Conservation (phyloP, 2,797 vertebrate genomes). For the Zenarchopterus dispar region DNA sequence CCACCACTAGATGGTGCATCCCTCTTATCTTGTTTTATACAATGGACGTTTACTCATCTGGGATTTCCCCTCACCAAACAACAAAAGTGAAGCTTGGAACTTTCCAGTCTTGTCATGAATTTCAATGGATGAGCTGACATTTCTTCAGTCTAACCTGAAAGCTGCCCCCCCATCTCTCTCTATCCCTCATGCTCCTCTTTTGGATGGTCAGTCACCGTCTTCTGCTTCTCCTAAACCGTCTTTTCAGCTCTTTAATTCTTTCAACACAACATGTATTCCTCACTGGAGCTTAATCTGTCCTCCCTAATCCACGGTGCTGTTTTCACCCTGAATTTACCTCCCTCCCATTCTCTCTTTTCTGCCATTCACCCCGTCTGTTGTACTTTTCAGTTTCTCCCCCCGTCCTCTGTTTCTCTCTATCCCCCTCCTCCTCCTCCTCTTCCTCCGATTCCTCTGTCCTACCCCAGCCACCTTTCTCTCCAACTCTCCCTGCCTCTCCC, state of each 20-base stretch:
- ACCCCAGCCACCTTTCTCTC: constrained; percentile 66
- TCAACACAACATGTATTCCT: constrained; percentile 75
- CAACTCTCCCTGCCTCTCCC: constrained; percentile 62
- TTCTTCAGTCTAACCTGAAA: constrained; percentile 43
- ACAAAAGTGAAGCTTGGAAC: constrained; percentile 68
- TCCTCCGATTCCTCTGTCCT: constrained; percentile 50
- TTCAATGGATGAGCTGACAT: constrained; percentile 56
- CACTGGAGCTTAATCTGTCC: constrained; percentile 82
- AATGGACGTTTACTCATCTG: constrained; percentile 46
- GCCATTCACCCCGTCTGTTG: constrained; percentile 61
- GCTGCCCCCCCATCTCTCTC: constrained; percentile 38
- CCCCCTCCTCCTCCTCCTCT: constrained; percentile 36
- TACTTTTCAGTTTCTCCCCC: constrained; percentile 39
- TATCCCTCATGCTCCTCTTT: constrained; percentile 34
- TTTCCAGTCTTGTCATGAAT: constrained; percentile 68
- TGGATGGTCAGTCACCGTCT: constrained; percentile 58
- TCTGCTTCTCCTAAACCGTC: constrained; percentile 67
- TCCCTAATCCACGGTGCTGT: constrained; percentile 79
- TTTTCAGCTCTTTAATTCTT: constrained; percentile 75
- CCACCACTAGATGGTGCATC: constrained; percentile 72
- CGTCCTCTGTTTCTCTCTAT: constrained; percentile 53
- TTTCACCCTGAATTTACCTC: constrained; percentile 51
- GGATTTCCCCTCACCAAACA: constrained; percentile 54
- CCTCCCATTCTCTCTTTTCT: constrained; percentile 41
- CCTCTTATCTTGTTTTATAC: constrained; percentile 6